A percentile compares a stretch with the other conserved stretches of the same genome.
Evolutionary conservation across 1,140 invertebrate genomes (phyloP).

Genomic region (Drosophila oshimai): DNA sequence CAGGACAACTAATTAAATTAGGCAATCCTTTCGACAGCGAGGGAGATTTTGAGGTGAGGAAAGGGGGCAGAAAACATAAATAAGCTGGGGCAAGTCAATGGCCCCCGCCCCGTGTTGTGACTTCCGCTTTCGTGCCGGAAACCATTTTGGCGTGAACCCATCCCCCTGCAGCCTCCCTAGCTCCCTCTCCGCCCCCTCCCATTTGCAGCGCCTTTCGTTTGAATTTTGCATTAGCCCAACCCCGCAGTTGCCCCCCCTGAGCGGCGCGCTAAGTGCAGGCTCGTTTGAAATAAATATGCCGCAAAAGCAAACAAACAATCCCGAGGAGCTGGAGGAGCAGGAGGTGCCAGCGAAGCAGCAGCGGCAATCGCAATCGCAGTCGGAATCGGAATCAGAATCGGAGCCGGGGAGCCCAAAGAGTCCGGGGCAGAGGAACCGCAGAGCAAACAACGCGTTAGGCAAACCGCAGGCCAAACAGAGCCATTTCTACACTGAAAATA

Average conservation of each 20-base stretch:
- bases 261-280: conserved; percentile 65
- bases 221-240: conserved; percentile 71
- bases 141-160: conserved; percentile 75
- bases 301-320: conserved; percentile 78
- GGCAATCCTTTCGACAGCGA: conserved; percentile 58
- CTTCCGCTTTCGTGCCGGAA: conserved; percentile 77
- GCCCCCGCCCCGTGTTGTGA: conserved; percentile 48
- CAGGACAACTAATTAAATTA: conserved; percentile 76
- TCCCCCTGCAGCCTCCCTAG: conserved; percentile 34
- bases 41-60: neutral
- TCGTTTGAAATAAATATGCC: conserved; percentile 79
- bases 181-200: conserved; percentile 6
- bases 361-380: conserved; percentile 24
- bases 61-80: conserved; percentile 66
- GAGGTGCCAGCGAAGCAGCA: conserved; percentile 9
- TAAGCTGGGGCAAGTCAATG: conserved; percentile 41
- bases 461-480: conserved; percentile 61
- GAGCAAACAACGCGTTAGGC: conserved; percentile 71
- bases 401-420: neutral
- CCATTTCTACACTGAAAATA: neutral
- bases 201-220: conserved; percentile 76
- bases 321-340: conserved; percentile 6
- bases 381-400: conserved; percentile 1
- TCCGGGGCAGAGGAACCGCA: conserved; percentile 14
- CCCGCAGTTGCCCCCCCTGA: neutral